Conservation (phyloP, 2,113 vertebrate species). For the Polypterus senegalus region DNA sequence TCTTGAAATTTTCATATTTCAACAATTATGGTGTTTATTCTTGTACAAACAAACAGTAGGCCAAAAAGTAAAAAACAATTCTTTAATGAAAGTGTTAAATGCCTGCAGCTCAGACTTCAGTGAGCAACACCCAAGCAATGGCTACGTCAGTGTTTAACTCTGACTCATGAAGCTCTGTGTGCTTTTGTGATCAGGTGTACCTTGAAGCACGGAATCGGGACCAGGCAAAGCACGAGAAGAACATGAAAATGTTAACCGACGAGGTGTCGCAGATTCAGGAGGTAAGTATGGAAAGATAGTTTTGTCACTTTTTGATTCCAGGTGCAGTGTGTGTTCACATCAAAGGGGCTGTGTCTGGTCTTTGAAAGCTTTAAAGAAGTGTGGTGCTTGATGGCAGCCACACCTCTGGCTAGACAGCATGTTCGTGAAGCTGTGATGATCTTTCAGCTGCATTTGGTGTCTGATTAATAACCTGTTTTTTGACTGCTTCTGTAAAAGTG, state of each 20-base stretch:
- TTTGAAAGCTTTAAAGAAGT: not conserved
- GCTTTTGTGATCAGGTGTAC: slow-evolving; percentile 39
- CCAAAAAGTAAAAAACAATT: no score
- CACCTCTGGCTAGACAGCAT: no score
- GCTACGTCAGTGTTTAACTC: not conserved
- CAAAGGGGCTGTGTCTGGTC: slow-evolving; percentile 1
- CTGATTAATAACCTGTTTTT: no score
- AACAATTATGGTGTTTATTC: no score
- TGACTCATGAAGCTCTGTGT: slow-evolving; percentile 2
- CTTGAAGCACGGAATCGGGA: slow-evolving; percentile 45
- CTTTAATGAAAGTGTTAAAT: no score
- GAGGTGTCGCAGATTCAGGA: slow-evolving; percentile 73
- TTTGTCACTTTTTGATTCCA: not conserved
- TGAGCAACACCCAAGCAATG: not conserved
- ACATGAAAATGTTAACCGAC: slow-evolving; percentile 62
- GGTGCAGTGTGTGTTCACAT: slow-evolving; percentile 1
- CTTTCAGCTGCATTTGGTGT: no score
- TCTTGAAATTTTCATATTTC: no score
- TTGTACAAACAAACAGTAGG: no score
- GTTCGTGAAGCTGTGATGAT: no score
- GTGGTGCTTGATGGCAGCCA: no score
- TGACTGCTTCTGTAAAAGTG: no score
- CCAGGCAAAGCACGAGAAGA: slow-evolving; percentile 50
- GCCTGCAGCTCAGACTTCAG: slow-evolving; percentile 1
- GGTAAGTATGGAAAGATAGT: slow-evolving; percentile 37